Conservation (phyloP, 2,113 vertebrate genomes). For the Maccullochella peelii region DNA sequence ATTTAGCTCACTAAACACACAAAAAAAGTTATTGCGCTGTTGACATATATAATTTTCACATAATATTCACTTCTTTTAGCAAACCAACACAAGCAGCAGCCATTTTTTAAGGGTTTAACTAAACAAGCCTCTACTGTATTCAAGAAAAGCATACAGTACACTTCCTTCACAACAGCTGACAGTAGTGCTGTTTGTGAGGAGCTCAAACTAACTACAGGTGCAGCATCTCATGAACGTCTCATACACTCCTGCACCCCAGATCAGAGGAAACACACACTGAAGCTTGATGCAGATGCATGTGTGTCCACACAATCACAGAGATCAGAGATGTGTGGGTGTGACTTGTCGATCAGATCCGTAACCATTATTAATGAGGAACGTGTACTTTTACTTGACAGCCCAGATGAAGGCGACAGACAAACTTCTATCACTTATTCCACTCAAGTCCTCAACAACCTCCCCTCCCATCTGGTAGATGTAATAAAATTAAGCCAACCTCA, state of each 20-base stretch:
- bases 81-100: not conserved
- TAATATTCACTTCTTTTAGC: not conserved
- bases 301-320: not conserved
- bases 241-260: not conserved
- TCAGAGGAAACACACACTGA: not conserved
- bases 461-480: too few species aligned
- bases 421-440: not conserved
- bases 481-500: too few species aligned
- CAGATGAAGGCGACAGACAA: too few species aligned
- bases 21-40: not conserved
- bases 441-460: not conserved
- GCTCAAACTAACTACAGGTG: not conserved
- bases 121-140: not conserved
- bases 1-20: not conserved
- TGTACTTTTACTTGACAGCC: too few species aligned
- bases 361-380: not conserved
- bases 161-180: not conserved
- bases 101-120: not conserved
- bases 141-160: too few species aligned
- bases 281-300: not conserved
- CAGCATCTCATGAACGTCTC: not conserved
- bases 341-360: not conserved
- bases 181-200: not conserved
- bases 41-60: too few species aligned
- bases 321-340: too few species aligned